Evolutionary conservation across 1,140 invertebrate genomes (phyloP).

Genomic region (Magallana ariakensis): DNA sequence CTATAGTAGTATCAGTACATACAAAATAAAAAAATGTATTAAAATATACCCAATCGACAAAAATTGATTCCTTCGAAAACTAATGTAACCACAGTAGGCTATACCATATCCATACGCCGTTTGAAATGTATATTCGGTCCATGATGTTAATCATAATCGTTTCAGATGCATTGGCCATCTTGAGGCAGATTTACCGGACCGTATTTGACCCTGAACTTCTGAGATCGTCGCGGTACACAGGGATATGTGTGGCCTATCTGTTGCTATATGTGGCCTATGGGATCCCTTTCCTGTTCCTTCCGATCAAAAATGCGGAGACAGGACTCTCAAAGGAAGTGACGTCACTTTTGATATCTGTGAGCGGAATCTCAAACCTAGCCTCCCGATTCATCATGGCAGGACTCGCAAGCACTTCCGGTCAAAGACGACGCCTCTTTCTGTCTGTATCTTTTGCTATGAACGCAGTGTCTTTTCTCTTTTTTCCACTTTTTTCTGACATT

Average conservation of each 20-base stretch:
- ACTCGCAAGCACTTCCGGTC: not conserved
- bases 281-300: not conserved
- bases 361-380: not conserved
- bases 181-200: not conserved
- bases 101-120: not conserved
- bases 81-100: not conserved
- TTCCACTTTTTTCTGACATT: constrained; percentile 2
- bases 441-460: not conserved
- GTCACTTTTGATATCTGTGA: not conserved
- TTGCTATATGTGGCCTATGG: not conserved
- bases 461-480: not conserved
- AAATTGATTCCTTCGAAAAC: not conserved
- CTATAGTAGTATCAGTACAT: too few relatives aligned
- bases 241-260: not conserved
- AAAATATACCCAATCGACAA: not conserved
- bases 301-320: not conserved
- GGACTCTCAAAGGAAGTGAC: not conserved
- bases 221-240: not conserved
- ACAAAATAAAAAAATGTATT: not conserved
- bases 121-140: not conserved
- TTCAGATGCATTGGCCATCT: not conserved
- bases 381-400: not conserved
- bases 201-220: not conserved
- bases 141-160: not conserved
- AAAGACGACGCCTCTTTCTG: not conserved